Percentiles rank a stretch among this genome's conserved stretches.
Conservation (phyloP, 2,797 vertebrate species). For the Catamblyrhynchus diadema region DNA sequence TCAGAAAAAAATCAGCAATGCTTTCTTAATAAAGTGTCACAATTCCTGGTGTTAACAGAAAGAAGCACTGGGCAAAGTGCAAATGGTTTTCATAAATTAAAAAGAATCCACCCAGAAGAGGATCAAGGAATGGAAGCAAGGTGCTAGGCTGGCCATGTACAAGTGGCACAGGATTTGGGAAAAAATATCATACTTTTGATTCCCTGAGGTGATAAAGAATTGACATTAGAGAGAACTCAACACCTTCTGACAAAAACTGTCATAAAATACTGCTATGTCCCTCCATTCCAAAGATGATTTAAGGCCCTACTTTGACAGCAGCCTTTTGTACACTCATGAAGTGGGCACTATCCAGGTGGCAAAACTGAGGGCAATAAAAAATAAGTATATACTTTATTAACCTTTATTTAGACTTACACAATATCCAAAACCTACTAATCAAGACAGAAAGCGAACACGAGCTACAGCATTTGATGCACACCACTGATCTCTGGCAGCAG, state of each 20-base stretch:
- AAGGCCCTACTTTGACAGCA: neutral
- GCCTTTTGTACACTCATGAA: neutral
- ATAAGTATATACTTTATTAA: neutral
- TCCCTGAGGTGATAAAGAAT: neutral
- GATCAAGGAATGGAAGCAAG: neutral
- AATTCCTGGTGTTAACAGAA: neutral
- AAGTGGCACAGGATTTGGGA: neutral
- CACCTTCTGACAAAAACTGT: neutral
- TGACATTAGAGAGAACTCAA: neutral
- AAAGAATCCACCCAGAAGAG: neutral
- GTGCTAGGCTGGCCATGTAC: neutral
- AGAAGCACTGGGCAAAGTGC: neutral
- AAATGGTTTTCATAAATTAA: neutral
- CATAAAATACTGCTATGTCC: neutral
- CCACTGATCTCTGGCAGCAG: neutral
- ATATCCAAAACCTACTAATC: neutral
- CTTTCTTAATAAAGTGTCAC: constrained; percentile 37
- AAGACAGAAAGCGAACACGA: neutral
- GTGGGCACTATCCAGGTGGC: neutral
- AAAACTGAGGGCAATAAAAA: neutral
- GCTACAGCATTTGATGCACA: neutral
- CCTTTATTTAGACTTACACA: neutral
- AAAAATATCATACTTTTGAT: neutral
- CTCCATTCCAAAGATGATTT: neutral
- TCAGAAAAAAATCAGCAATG: constrained; percentile 43